These are phyloP conservation scores for Caenorhabditis remanei DNA, from an alignment of 1,140 invertebrate species.

Conservation along the genomic window DNA sequence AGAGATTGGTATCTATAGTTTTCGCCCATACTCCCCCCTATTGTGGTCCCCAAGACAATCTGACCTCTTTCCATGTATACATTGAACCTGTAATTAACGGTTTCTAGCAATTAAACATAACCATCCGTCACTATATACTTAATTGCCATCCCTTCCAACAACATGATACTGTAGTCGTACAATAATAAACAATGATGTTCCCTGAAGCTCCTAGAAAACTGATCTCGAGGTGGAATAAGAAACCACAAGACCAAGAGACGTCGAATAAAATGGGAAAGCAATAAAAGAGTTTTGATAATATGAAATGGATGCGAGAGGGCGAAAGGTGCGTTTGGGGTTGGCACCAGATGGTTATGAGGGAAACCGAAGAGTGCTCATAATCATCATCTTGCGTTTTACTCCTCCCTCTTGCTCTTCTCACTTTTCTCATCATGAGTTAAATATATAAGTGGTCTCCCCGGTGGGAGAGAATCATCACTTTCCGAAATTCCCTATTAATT, in stretches of 20 bases:
- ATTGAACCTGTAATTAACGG: slow-evolving; percentile 54
- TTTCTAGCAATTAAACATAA: slow-evolving; percentile 17
- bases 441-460: slow-evolving; percentile 25
- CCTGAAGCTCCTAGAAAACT: not conserved
- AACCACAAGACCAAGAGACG: not conserved
- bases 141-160: not conserved
- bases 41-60: slow-evolving; percentile 47
- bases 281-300: slow-evolving; percentile 53
- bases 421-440: slow-evolving; percentile 51
- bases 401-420: slow-evolving; percentile 16
- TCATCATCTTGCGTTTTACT: slow-evolving; percentile 34
- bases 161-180: slow-evolving; percentile 15
- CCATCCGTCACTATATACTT: slow-evolving; percentile 5
- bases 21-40: not conserved
- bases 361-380: slow-evolving; percentile 37
- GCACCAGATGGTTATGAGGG: slow-evolving; percentile 54
- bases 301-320: slow-evolving; percentile 54
- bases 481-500: slow-evolving; percentile 34
- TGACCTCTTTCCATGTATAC: slow-evolving; percentile 35
- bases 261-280: slow-evolving; percentile 2
- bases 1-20: slow-evolving; percentile 51
- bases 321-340: slow-evolving; percentile 40
- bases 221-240: slow-evolving; percentile 23
- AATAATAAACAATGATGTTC: not conserved
- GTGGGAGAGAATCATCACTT: not conserved